phyloP scores from a whole-genome alignment of 2,888 invertebrate genomes.

The Lapara coniferarum region DNA sequence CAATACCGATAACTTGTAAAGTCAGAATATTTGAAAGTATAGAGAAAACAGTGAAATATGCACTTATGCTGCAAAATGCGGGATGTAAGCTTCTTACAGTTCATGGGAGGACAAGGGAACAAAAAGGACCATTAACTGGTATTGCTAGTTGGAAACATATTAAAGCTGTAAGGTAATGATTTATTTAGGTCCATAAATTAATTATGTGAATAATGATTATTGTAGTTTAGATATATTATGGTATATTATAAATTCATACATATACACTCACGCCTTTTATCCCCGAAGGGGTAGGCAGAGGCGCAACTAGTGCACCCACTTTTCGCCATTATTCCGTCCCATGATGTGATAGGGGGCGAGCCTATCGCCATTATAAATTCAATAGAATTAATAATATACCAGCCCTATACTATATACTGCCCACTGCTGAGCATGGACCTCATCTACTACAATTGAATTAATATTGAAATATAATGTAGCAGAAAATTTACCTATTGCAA shows the following conservation, averaged over 20 bases:
- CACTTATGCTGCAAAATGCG: slow-evolving; percentile 96
- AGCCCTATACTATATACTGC: too few relatives aligned
- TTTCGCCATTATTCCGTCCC: too few relatives aligned
- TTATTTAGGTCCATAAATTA: neutral
- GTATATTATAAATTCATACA: too few relatives aligned
- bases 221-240: neutral
- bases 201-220: neutral
- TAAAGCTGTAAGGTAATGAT: slow-evolving; percentile 90
- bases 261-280: too few relatives aligned
- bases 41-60: slow-evolving; percentile 94
- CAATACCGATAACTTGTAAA: slow-evolving; percentile 98
- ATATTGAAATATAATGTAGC: neutral
- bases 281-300: too few relatives aligned
- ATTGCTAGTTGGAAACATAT: slow-evolving; percentile 97
- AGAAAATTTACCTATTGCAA: too few relatives aligned
- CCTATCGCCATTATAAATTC: too few relatives aligned
- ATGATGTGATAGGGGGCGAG: too few relatives aligned
- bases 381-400: too few relatives aligned
- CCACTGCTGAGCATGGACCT: too few relatives aligned
- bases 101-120: slow-evolving; percentile 97
- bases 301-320: too few relatives aligned
- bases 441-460: too few relatives aligned
- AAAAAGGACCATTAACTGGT: slow-evolving; percentile 98
- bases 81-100: slow-evolving; percentile 96
- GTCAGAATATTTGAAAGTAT: slow-evolving; percentile 94